Conservation (phyloP, 2,888 invertebrate genomes). For the Drosophila cognata region DNA sequence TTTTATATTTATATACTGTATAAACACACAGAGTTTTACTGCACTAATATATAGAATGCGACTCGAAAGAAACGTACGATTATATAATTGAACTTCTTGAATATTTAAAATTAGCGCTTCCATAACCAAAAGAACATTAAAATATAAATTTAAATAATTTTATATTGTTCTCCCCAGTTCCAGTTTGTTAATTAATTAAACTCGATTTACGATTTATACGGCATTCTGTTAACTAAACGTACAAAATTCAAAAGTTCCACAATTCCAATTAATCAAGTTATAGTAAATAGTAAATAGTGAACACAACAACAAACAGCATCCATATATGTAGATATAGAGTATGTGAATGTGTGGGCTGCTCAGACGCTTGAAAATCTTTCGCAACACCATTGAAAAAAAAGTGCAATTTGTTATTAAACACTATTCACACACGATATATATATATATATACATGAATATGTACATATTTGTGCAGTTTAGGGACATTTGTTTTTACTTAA, state of each 20-base stretch:
- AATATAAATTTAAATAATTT: constrained; percentile 1
- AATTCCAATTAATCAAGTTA: constrained; percentile 7
- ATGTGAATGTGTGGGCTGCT: constrained; percentile 7
- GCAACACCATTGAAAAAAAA: neutral
- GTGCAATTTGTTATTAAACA: constrained; percentile 22
- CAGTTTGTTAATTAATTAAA: constrained; percentile 18
- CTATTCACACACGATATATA: neutral
- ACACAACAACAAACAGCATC: constrained; percentile 1
- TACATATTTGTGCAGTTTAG: constrained; percentile 1
- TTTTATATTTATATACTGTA: constrained; percentile 6
- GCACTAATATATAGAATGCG: constrained; percentile 27
- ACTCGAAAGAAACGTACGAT: constrained; percentile 60
- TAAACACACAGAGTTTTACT: constrained; percentile 19
- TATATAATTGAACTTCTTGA: constrained; percentile 47
- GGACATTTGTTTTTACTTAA: neutral
- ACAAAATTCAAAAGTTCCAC: constrained; percentile 34
- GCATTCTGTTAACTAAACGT: constrained; percentile 39
- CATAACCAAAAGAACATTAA: constrained; percentile 38
- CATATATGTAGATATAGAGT: constrained; percentile 1
- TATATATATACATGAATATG: neutral
- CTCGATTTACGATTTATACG: constrained; percentile 20
- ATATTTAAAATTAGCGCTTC: constrained; percentile 69
- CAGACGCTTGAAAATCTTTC: neutral
- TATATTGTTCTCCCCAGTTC: constrained; percentile 28
- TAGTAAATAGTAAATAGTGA: constrained; percentile 2